Evolutionary conservation across 2,888 invertebrate genomes (phyloP), one percentile per base, ranked within the genome.

Genomic region (Pterostichus madidus): DNA sequence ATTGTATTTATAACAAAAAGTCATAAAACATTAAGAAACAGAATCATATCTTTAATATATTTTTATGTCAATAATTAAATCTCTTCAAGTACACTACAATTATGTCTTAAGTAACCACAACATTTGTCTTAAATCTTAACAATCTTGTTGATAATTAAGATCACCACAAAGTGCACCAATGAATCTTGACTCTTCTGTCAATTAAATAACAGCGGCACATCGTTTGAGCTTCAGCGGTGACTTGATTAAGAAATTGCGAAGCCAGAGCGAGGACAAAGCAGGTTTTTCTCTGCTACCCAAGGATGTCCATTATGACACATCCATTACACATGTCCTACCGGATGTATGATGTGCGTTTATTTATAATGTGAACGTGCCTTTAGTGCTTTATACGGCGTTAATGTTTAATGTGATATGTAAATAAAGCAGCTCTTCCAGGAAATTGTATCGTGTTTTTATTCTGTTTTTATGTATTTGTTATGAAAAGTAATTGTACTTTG

Each of bases 261-360:
- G n/a, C n/a, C 2, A 11, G 32, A 32, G 32, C 64, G 64, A 64
- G 64, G 35, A 64, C 64, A 49, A 49, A 49, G 49, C 49, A 32
- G 64, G 64, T 64, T 64, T 64, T 64, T 64, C 64, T 64, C 13
- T 59, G 11, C 24, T 39, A n/a, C 2, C 64, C 64, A 64, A 64
- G 64, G 64, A 64, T 64, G 64, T 64, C 44, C 44, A 73, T 73
- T 73, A 46, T 73, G 73, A 73, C 73, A 73, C 44, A 44, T 39
- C 24, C 49, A 73, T 73, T 73, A 73, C 73, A 44, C 17, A n/a
- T 17, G 39, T 44, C 73, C 17, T 73, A 73, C 73, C 73, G 73
- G 73, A 73, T 15, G 49, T 59, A 13, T 13, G 64, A 11, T 24
- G 17, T 31, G 24, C 24, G 59, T 59, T 59, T 39, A 39, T 59